Evolutionary conservation across 2,888 invertebrate species (phyloP).

Genomic region (Coenonympha arcania): DNA sequence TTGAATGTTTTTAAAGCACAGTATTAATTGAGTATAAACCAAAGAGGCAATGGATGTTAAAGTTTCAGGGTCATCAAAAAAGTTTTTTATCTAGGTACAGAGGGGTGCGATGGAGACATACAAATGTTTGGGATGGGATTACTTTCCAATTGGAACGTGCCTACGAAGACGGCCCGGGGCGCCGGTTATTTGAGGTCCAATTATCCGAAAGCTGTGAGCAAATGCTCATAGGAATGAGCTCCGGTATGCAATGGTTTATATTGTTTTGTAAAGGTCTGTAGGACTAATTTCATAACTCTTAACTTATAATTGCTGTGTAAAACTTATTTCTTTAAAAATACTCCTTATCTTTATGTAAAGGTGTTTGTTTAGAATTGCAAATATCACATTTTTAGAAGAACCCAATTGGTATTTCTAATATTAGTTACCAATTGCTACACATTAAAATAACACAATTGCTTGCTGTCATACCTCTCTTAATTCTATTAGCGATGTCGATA

Average conservation of each 20-base stretch:
- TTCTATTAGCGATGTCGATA: too few species aligned
- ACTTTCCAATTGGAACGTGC: constrained; percentile 72
- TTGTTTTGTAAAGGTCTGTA: background rate
- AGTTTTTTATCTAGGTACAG: constrained; percentile 27
- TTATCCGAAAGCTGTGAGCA: constrained; percentile 59
- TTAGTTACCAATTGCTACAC: too few species aligned
- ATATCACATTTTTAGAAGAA: too few species aligned
- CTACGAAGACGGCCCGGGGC: constrained; percentile 59
- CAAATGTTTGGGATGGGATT: constrained; percentile 69
- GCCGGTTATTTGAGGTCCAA: constrained; percentile 69
- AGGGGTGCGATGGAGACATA: constrained; percentile 60
- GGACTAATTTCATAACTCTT: too few species aligned
- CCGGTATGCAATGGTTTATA: constrained; percentile 48
- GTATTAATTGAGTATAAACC: background rate
- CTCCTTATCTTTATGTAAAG: background rate
- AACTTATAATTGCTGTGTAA: background rate
- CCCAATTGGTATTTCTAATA: too few species aligned
- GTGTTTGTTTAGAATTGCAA: background rate
- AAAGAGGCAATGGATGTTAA: background rate
- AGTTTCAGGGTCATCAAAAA: background rate
- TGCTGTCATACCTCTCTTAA: too few species aligned
- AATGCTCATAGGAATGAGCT: constrained; percentile 56
- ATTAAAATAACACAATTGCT: too few species aligned
- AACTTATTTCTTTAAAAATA: background rate
- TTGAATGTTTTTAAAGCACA: background rate